phyloP scores from a whole-genome alignment of 1,140 invertebrate species.

The Caenorhabditis brenneri region DNA sequence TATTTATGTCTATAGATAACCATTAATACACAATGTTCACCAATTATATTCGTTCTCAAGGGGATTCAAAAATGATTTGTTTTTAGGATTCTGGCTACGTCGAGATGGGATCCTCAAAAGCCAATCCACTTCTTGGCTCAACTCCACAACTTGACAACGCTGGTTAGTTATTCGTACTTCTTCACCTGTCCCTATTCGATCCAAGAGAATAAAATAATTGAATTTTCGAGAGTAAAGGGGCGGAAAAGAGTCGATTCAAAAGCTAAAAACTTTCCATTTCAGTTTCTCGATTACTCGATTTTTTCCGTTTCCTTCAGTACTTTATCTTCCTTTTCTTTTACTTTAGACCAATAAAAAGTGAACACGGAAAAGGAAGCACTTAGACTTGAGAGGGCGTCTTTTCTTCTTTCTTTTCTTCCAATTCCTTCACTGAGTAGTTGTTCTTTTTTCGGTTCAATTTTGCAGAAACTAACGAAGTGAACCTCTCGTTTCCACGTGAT shows the following conservation, averaged over 20 bases:
- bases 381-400: background rate
- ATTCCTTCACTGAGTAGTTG: background rate
- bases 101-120: constrained; percentile 54
- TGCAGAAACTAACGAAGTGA: background rate
- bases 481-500: background rate
- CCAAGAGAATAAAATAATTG: background rate
- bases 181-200: background rate
- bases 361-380: constrained; percentile 41
- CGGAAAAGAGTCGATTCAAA: background rate
- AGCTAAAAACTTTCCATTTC: background rate
- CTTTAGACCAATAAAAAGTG: constrained; percentile 30
- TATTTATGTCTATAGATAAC: background rate
- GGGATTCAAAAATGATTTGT: background rate
- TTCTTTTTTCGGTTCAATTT: background rate
- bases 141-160: constrained; percentile 64
- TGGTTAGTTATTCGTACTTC: constrained; percentile 26
- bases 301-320: background rate
- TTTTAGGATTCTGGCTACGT: constrained; percentile 70
- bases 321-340: background rate
- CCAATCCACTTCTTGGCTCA: constrained; percentile 61
- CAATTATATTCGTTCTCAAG: background rate
- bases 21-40: background rate
- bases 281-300: background rate
- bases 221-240: background rate
- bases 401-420: background rate